Evolutionary conservation across 2,888 invertebrate species (phyloP).

Genomic region (Limnephilus rhombicus): DNA sequence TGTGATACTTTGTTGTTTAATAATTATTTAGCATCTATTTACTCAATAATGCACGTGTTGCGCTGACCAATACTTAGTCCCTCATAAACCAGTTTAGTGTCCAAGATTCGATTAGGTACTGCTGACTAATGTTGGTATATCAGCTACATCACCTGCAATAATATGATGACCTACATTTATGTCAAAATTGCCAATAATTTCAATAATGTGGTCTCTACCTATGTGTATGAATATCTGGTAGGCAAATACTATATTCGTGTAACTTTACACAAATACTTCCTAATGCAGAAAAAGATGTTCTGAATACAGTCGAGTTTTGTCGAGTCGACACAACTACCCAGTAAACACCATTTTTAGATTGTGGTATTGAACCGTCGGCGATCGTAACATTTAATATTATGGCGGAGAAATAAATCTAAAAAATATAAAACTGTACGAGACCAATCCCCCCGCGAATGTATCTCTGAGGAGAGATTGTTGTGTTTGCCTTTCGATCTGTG

Average conservation of each 20-base stretch:
- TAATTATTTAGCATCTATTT: no score
- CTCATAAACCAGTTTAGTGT: background rate
- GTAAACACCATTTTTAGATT: background rate
- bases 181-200: background rate
- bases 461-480: slow-evolving; percentile 9
- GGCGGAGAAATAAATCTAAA: background rate
- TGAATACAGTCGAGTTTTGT: background rate
- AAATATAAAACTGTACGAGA: background rate
- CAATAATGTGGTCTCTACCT: background rate
- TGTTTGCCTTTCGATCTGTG: slow-evolving; percentile 38
- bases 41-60: no score
- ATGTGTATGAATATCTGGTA: background rate
- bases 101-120: background rate
- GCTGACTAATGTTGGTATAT: background rate
- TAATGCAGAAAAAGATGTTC: background rate
- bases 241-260: background rate
- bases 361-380: background rate
- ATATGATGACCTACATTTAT: background rate
- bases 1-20: no score
- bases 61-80: no score
- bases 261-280: background rate
- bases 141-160: background rate
- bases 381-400: background rate
- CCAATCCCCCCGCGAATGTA: background rate
- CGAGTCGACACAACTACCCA: background rate